Evolutionary conservation across 2,888 invertebrate genomes (phyloP), one percentile per base, ranked within the genome.

Genomic region (Cyrtodaria siliqua): DNA sequence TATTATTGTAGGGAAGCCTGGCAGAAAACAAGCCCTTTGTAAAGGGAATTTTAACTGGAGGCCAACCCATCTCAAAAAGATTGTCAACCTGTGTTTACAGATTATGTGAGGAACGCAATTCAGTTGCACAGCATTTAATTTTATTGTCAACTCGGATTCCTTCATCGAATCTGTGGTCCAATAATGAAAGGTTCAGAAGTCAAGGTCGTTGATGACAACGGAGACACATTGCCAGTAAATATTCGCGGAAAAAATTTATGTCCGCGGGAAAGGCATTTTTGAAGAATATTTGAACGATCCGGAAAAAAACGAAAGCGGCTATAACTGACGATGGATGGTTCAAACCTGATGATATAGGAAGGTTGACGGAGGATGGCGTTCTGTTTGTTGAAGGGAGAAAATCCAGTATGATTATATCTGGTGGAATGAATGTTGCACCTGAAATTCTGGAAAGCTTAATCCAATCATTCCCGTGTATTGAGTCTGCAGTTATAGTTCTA

Each of bases 361-460:
- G 14, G 8, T 38, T 38, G 40, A 12, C 40, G 8, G 8, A 27
- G 2, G 59, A 59, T 16, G 78, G n/a, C n/a, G n/a, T n/a, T n/a
- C n/a, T n/a, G n/a, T n/a, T n/a, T n/a, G n/a, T n/a, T n/a, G n/a
- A n/a, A n/a, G n/a, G n/a, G n/a, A n/a, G n/a, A n/a, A n/a, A n/a
- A n/a, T n/a, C n/a, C n/a, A n/a, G n/a, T n/a, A n/a, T n/a, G n/a
- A n/a, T n/a, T n/a, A n/a, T n/a, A n/a, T n/a, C n/a, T n/a, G n/a
- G n/a, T n/a, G n/a, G 64, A 4, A 63, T 61, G 33, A 74, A 74
- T 47, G 68, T 74, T 23, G 26, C 62, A 3, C 74, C 74, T 2
- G 59, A 60, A 38, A 74, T 68, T 23, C 18, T 68, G n/a, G 74
- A 74, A 26, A 27, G 38, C 12, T 38, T 52, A 0, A 18, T 68